Conservation (phyloP, 2,113 vertebrate genomes). For the Catharus bicknelli region DNA sequence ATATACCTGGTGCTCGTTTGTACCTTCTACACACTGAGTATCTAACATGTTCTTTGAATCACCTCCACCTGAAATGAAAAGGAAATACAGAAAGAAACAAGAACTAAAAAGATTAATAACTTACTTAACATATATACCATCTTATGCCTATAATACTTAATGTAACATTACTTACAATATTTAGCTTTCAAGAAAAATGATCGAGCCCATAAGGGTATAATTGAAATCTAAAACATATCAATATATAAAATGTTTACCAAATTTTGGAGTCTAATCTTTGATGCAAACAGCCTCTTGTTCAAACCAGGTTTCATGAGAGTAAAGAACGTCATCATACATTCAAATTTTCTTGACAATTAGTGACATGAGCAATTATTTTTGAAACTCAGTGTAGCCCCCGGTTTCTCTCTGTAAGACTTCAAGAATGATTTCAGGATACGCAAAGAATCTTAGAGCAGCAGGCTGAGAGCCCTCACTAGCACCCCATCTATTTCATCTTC, state of each 20-base stretch:
- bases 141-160: background rate
- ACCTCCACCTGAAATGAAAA: constrained; percentile 52
- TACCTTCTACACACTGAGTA: background rate
- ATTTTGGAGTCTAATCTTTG: background rate
- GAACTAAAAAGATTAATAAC: background rate
- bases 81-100: background rate
- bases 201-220: background rate
- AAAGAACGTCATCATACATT: background rate
- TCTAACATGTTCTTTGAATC: background rate
- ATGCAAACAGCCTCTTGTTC: background rate
- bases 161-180: background rate
- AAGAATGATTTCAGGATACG: background rate
- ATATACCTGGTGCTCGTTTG: constrained; percentile 58
- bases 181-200: background rate
- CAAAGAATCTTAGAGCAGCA: background rate
- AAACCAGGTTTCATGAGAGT: background rate
- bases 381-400: background rate
- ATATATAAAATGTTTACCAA: background rate
- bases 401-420: background rate
- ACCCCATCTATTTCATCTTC: background rate
- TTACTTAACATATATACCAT: background rate
- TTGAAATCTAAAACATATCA: background rate
- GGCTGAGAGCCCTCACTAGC: background rate
- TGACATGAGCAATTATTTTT: background rate
- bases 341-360: background rate